Evolutionary conservation across 2,888 invertebrate genomes (phyloP), one percentile per base, ranked within the genome.

Genomic region (Erannis defoliaria): DNA sequence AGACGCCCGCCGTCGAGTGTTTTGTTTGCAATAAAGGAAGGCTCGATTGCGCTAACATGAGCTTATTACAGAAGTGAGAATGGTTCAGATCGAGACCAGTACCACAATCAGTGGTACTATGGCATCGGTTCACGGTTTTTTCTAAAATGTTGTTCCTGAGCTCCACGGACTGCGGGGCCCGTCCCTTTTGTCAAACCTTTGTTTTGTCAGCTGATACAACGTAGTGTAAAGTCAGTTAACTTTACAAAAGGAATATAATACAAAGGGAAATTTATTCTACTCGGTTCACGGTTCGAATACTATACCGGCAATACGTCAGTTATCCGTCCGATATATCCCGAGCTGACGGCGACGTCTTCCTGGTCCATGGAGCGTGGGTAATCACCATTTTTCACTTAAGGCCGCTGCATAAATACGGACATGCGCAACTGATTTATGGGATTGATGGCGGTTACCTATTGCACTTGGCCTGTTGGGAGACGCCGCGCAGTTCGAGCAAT

Each of bases 361-460:
- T 72, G 78, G 82, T 83, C 18, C 8, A 26, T 64, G 77, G 45
- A 56, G 71, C 57, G 72, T 75, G 72, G 73, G 71, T 73, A 67
- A 78, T 73, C 68, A 79, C 77, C 63, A 85, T 85, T 84, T 83
- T 79, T 82, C 85, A 85, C 82, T 85, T 85, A 78, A 81, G 80
- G 68, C 74, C 71, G 75, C 63, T 73, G 72, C 74, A 77, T 76
- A 74, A 73, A 79, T 73, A 78, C 77, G 70, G 67, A 74, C 69
- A 72, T 70, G 71, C 78, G 78, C 76, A 71, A 74, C 64, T 70
- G 76, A 80, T 81, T 80, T 79, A 80, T 81, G 72, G 67, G 49
- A 46, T 38, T 38, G 21, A 48, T 56, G 40, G 19, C 35, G 31
- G 35, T 45, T 37, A 49, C 33, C 40, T 43, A 55, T 45, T 50